phyloP scores from a whole-genome alignment of 2,113 vertebrate genomes.

The Microtus ochrogaster region DNA sequence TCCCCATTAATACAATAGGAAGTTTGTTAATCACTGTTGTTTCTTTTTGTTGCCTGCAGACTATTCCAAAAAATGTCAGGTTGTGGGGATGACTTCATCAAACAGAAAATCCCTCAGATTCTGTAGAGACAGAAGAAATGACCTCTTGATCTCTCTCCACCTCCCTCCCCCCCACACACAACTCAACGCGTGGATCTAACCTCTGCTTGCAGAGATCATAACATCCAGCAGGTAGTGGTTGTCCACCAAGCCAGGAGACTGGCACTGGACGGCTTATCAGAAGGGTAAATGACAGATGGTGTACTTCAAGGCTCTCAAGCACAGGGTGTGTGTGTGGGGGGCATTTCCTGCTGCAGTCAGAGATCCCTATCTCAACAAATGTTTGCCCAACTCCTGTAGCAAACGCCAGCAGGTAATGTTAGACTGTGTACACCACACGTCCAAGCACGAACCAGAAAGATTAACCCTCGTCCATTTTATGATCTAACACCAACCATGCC shows the following conservation, averaged over 20 bases:
- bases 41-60: background rate
- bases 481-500: accelerated
- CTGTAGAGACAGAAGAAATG: background rate
- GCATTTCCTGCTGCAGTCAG: accelerated
- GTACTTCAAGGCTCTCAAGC: accelerated
- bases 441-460: accelerated
- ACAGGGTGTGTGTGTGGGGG: accelerated
- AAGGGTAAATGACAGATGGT: background rate
- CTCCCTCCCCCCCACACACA: too few species aligned
- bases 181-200: accelerated
- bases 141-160: background rate
- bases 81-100: accelerated
- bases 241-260: background rate
- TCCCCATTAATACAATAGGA: accelerated
- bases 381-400: background rate
- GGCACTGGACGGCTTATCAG: accelerated
- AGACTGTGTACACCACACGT: background rate
- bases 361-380: background rate
- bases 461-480: accelerated
- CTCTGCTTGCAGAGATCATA: background rate
- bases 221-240: accelerated
- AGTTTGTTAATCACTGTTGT: accelerated
- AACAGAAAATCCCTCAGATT: background rate
- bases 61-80: background rate
- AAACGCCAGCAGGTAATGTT: background rate